Base-by-base conservation (phyloP, 37 sponge, comb jelly and placozoan species). In the Petrosia ficiformis region DNA sequence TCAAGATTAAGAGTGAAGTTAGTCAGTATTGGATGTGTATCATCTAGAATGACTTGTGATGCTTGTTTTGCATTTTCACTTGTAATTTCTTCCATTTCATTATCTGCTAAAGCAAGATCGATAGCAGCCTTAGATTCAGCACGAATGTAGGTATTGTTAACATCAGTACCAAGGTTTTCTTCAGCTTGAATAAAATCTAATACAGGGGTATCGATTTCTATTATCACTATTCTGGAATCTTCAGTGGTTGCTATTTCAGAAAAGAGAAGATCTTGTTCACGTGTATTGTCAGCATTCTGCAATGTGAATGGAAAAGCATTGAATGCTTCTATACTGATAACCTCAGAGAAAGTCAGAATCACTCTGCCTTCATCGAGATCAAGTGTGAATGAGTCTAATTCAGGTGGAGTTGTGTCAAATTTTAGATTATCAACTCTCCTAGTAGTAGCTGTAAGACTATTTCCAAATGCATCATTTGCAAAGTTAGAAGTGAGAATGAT, bases 401-500 rank as follows among this genome's bases (percentile, higher is more conserved):
- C 56, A 5, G 94, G 94, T 35, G 69, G 37, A 16, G 73, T 78
- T 1, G 11, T 58, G 57, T 93, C 94, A 43, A 80, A 63, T 4
- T 79, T 69, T 10, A 90, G 59, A 5, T 28, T 68, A 36, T 63
- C 21, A 73, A 69, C 79, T 37, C 24, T 58, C 24, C 34, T 28
- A n/a, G 76, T 71, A 8, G 70, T 78, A 41, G 86, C 68, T 37
- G 61, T 65, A 35, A 92, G 38, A 29, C 75, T 26, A 58, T 95
- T 95, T 24, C 80, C 83, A 85, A 82, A 85, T 8, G 90, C 86
- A 78, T 93, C 94, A 34, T 41, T 48, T 28, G 77, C 85, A 82
- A 83, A 70, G 16, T 26, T 16, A 25, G 72, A 65, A 0, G 21
- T 33, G 33, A 85, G 36, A 30, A 66, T 41, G 29, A 93, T 58